These are phyloP conservation scores for Drosophila eohydei DNA, from an alignment of 2,888 invertebrate genomes.

Conservation along the genomic window DNA sequence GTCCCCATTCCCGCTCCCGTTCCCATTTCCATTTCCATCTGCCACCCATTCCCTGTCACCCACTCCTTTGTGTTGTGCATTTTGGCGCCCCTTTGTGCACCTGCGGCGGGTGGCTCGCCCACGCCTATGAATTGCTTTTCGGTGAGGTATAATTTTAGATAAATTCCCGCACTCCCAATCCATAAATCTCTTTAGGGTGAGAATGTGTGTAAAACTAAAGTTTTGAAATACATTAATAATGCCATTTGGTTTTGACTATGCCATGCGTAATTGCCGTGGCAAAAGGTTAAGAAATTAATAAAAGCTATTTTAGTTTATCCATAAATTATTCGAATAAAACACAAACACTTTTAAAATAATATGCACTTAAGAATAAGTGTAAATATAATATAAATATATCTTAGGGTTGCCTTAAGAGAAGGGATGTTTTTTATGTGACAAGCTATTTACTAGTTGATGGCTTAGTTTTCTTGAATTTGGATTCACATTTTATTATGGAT, in stretches of 20 bases:
- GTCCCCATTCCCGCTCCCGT: slow-evolving; percentile 5
- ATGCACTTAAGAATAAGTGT: not conserved
- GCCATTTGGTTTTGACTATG: slow-evolving; percentile 29
- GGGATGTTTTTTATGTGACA: too few species aligned
- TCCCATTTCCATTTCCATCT: not conserved
- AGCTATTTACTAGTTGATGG: too few species aligned
- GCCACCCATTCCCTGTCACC: slow-evolving; percentile 35
- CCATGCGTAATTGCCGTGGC: slow-evolving; percentile 51
- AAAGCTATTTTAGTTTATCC: slow-evolving; percentile 24
- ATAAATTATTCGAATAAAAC: slow-evolving; percentile 12
- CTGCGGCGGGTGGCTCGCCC: slow-evolving; percentile 41
- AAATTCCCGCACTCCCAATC: slow-evolving; percentile 41
- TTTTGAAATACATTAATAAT: slow-evolving; percentile 61
- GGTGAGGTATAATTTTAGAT: slow-evolving; percentile 59
- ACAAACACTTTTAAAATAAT: not conserved
- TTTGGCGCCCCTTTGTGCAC: slow-evolving; percentile 53
- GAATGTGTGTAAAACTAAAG: slow-evolving; percentile 22
- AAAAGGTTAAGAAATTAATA: slow-evolving; percentile 63
- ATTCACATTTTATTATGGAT: too few species aligned
- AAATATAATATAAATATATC: not conserved
- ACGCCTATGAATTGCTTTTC: slow-evolving; percentile 3
- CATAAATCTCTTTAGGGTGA: slow-evolving; percentile 59
- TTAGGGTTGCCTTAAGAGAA: too few species aligned
- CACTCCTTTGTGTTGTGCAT: slow-evolving; percentile 44
- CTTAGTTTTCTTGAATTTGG: too few species aligned